Evolutionary conservation across 2,797 vertebrate species (phyloP), one percentile per base, ranked within the genome.

Genomic region (Cyprinella venusta): DNA sequence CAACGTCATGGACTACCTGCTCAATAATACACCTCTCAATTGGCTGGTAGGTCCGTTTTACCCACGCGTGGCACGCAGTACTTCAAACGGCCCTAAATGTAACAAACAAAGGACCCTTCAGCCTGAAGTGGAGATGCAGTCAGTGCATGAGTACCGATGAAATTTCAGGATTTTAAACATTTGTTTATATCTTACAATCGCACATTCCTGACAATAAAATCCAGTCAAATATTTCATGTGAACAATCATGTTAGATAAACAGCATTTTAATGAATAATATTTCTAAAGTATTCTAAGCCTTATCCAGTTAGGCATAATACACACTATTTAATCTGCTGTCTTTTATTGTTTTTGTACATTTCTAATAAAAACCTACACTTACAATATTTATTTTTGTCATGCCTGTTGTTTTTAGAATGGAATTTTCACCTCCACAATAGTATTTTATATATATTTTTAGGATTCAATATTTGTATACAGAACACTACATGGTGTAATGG

Each of bases 21-120:
- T 99, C 92, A 99, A 99, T 92, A 99, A 99, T 94, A 99, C 97
- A 0, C 97, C 97, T 0, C 96, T 99, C 90, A 98, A 98, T 93
- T 99, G 97, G 97, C 94, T 99, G 92, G 97, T 99, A 84, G 98
- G 98, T 90, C 97, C 98, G n/a, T 98, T 99, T 94, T 97, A 97
- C 93, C 94, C 95, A 8, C 92, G 92, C 18, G 67, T 94, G 85
- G 83, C 90, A 10, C 30, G 3, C 50, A 71, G 0, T 16, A 72
- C 86, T 8, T 0, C 45, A 33, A 2, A 19, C 15, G 6, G 68
- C 80, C 0, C 13, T 18, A 40, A 59, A 64, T 52, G 59, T 42
- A 67, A 50, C 59, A 64, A 80, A 50, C n/a, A 61, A 13, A 79
- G 50, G 54, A 86, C 45, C 52, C 40, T 59, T 45, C 38, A 59